Evolutionary conservation across 2,888 invertebrate species (phyloP).

Genomic region (Spisula solida): DNA sequence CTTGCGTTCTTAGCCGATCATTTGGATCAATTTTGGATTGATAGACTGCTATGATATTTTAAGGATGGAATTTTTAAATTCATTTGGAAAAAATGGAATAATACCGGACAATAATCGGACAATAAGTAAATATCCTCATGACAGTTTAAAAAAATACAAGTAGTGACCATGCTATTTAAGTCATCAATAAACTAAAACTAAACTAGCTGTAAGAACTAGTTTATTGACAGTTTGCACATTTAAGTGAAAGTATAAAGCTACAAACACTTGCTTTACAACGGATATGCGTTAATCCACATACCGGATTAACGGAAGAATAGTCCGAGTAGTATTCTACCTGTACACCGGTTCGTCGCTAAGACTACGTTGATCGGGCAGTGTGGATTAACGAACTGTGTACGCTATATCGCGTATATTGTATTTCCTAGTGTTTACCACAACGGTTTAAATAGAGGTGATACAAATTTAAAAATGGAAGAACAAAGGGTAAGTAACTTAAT

Average conservation of each 20-base stretch:
- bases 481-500: slow-evolving; percentile 25
- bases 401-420: slow-evolving; percentile 5
- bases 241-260: not conserved
- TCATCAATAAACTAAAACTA: too few relatives aligned
- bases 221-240: not conserved
- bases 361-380: slow-evolving; percentile 44
- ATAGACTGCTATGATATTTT: too few relatives aligned
- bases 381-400: not conserved
- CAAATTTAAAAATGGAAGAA: slow-evolving; percentile 29
- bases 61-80: too few relatives aligned
- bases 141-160: too few relatives aligned
- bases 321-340: slow-evolving; percentile 27
- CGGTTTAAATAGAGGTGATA: slow-evolving; percentile 39
- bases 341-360: slow-evolving; percentile 55
- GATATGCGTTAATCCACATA: not conserved
- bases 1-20: too few relatives aligned
- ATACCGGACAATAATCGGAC: too few relatives aligned
- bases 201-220: too few relatives aligned
- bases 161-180: too few relatives aligned
- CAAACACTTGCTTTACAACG: not conserved
- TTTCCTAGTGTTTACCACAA: slow-evolving; percentile 34
- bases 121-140: too few relatives aligned
- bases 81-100: too few relatives aligned
- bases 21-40: too few relatives aligned
- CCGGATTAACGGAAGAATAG: slow-evolving; percentile 28